Evolutionary conservation across 2,888 invertebrate species (phyloP).

Genomic region (Scaeva pyrastri): DNA sequence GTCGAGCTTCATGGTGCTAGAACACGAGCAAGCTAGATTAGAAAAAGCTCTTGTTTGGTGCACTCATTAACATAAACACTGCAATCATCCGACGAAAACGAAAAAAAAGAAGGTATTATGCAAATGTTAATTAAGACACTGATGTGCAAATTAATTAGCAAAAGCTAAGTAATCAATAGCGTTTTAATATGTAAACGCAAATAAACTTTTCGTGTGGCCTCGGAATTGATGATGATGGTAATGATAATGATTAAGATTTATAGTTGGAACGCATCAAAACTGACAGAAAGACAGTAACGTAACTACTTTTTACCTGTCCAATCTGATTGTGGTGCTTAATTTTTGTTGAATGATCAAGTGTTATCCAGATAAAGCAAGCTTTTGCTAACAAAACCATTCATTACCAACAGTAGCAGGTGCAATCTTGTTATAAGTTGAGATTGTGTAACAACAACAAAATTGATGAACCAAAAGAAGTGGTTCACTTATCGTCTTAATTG

Average conservation of each 20-base stretch:
- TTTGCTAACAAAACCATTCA: background rate
- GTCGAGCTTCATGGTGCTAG: background rate
- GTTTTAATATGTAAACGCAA: slow-evolving; percentile 59
- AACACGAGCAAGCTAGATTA: background rate
- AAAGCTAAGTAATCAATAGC: slow-evolving; percentile 73
- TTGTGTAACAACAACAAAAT: slow-evolving; percentile 11
- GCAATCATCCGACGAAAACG: slow-evolving; percentile 25
- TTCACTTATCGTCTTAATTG: slow-evolving; percentile 17
- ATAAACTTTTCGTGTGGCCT: slow-evolving; percentile 40
- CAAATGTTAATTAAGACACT: slow-evolving; percentile 64
- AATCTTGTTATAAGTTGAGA: slow-evolving; percentile 3
- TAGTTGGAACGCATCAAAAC: slow-evolving; percentile 15
- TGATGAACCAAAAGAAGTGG: slow-evolving; percentile 6
- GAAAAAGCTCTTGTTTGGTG: slow-evolving; percentile 15
- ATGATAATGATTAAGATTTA: slow-evolving; percentile 1
- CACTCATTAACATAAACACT: slow-evolving; percentile 49
- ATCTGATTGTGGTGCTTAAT: slow-evolving; percentile 23
- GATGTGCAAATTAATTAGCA: slow-evolving; percentile 73
- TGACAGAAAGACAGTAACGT: slow-evolving; percentile 1
- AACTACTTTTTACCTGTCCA: slow-evolving; percentile 67
- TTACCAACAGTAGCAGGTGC: slow-evolving; percentile 15
- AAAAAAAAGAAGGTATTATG: slow-evolving; percentile 38
- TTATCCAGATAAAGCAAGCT: slow-evolving; percentile 51
- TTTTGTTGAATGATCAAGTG: slow-evolving; percentile 21
- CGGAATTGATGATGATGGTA: slow-evolving; percentile 10